These are phyloP conservation scores for Virgularia gustaviana DNA, from an alignment of 92 coral and sea anemone species.

Conservation along the genomic window DNA sequence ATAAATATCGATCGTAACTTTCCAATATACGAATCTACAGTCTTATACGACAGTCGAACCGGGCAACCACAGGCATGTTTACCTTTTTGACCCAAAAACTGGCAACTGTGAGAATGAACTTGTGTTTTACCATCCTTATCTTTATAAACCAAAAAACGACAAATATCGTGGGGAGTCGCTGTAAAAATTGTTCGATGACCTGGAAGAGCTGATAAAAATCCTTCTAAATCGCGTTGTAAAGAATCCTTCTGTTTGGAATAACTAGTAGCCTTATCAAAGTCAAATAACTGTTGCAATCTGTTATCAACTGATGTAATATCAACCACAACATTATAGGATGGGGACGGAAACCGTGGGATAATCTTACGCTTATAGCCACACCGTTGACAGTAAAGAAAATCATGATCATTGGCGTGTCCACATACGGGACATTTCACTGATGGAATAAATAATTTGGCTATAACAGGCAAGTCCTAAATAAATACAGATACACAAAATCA, in stretches of 20 bases:
- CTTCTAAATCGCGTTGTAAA: conserved; percentile 17
- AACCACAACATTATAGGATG: conserved; percentile 1
- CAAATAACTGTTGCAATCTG: too few relatives aligned
- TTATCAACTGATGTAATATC: too few relatives aligned
- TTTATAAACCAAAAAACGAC: conserved; percentile 50
- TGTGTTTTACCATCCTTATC: conserved; percentile 51
- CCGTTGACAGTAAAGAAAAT: conserved; percentile 58
- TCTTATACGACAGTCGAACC: conserved; percentile 38
- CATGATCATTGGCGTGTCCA: conserved; percentile 54
- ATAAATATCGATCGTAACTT: conserved; percentile 41
- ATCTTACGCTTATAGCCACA: conserved; percentile 51
- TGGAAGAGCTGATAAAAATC: conserved; percentile 30
- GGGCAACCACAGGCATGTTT: conserved; percentile 36
- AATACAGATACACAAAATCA: too few relatives aligned
- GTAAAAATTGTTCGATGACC: conserved; percentile 13
- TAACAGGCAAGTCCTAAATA: conserved; percentile 45
- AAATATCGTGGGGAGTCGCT: conserved; percentile 39
- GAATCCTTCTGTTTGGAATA: conserved; percentile 48
- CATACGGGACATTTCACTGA: conserved; percentile 55
- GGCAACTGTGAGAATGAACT: conserved; percentile 36
- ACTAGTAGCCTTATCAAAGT: too few relatives aligned
- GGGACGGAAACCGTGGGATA: not conserved
- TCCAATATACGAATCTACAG: conserved; percentile 39
- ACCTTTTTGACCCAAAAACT: conserved; percentile 26
- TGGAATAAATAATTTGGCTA: conserved; percentile 39